Evolutionary conservation across 2,113 vertebrate species (phyloP).

Genomic region (Alaudala cheleensis): DNA sequence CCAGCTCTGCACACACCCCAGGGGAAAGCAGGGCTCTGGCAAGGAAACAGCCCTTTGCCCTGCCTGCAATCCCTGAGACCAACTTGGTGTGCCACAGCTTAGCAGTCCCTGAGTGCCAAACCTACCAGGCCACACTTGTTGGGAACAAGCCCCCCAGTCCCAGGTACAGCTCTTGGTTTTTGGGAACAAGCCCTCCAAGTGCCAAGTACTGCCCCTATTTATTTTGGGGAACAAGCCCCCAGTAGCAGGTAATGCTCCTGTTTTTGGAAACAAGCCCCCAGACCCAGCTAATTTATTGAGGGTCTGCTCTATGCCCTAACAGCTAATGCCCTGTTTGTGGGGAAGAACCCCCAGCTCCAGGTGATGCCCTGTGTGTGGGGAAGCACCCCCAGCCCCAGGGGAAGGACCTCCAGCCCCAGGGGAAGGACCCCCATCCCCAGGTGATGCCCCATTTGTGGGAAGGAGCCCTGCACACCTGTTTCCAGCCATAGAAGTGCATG

Average conservation of each 20-base stretch:
- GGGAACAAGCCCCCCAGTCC: background rate
- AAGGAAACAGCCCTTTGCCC: accelerated
- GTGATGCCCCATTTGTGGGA: no score
- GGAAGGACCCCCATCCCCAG: background rate
- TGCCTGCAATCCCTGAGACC: accelerated
- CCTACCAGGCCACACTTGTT: accelerated
- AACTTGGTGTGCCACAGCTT: accelerated
- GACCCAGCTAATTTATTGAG: accelerated
- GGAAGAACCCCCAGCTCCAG: background rate
- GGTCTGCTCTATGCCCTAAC: no score
- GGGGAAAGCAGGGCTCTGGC: accelerated
- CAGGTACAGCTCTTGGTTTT: accelerated
- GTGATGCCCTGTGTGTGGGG: background rate
- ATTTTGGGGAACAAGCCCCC: background rate
- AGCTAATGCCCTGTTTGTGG: no score
- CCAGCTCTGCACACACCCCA: background rate
- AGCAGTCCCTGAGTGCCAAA: accelerated
- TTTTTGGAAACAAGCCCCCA: background rate
- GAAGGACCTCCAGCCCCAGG: background rate
- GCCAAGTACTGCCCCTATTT: background rate
- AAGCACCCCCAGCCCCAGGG: background rate
- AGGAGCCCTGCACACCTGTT: slow-evolving; percentile 77
- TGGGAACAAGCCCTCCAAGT: background rate
- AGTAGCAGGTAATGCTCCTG: background rate
- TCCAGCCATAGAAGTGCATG: slow-evolving; percentile 99